Percentiles rank a stretch among this genome's conserved stretches.
These are phyloP conservation scores for Orthosia cruda DNA, from an alignment of 2,888 invertebrate species.

Conservation along the genomic window DNA sequence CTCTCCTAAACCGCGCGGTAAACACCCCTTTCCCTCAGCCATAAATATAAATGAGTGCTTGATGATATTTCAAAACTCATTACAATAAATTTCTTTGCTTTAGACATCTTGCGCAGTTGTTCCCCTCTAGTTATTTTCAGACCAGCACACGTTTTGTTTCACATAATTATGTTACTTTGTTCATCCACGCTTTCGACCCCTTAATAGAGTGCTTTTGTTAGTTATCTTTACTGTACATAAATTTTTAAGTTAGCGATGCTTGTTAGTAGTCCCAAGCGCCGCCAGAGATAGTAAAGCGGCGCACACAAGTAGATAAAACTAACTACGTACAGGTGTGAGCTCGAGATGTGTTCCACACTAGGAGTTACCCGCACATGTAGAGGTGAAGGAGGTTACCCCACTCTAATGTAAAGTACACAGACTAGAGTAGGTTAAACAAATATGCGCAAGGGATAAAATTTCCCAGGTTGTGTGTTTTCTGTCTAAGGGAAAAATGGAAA, in stretches of 20 bases:
- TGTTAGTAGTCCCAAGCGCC: conserved; percentile 66
- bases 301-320: conserved; percentile 67
- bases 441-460: conserved; percentile 65
- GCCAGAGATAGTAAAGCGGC: conserved; percentile 60
- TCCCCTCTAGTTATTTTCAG: conserved; percentile 50
- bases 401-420: conserved; percentile 75
- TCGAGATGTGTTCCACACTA: conserved; percentile 68
- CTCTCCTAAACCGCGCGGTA: conserved; percentile 49
- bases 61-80: conserved; percentile 72
- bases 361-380: conserved; percentile 63
- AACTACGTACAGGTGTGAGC: conserved; percentile 66
- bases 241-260: conserved; percentile 66
- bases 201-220: conserved; percentile 53
- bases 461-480: conserved; percentile 45
- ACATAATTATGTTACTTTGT: conserved; percentile 50
- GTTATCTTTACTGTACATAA: conserved; percentile 47
- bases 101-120: conserved; percentile 48
- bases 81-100: conserved; percentile 62
- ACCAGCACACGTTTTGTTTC: conserved; percentile 48
- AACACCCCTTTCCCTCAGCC: conserved; percentile 59
- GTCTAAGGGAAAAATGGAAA: conserved; percentile 40
- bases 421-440: conserved; percentile 68
- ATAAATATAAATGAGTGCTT: conserved; percentile 68
- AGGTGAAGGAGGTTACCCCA: conserved; percentile 67
- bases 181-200: conserved; percentile 20